These are phyloP conservation scores for Oxycera nigricornis DNA, from an alignment of 2,888 invertebrate species.

Conservation along the genomic window DNA sequence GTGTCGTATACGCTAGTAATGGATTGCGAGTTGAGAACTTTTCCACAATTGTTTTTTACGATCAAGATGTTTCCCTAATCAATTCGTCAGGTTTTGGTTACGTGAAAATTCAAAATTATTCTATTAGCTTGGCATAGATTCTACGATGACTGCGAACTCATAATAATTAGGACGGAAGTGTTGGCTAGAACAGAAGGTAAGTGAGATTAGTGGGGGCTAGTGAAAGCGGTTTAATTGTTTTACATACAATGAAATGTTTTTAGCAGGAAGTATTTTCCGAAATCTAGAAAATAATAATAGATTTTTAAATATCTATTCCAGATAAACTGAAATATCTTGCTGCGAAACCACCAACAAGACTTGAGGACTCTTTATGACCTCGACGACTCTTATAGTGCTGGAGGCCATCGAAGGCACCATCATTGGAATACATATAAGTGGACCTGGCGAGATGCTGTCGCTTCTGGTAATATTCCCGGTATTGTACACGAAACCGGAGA, in stretches of 20 bases:
- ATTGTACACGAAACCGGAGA: background rate
- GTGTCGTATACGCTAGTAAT: background rate
- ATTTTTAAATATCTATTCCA: no score
- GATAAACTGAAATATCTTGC: background rate
- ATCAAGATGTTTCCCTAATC: background rate
- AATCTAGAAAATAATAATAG: no score
- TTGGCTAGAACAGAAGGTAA: no score
- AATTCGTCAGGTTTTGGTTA: conserved; percentile 12
- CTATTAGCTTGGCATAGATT: conserved; percentile 11
- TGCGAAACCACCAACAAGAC: background rate
- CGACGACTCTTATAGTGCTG: background rate
- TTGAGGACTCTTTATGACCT: background rate
- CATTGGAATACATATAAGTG: background rate
- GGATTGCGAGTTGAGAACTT: conserved; percentile 5
- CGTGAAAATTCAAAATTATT: conserved; percentile 1
- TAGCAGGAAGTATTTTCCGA: no score
- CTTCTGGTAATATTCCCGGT: background rate
- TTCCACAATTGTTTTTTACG: background rate
- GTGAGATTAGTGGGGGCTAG: no score
- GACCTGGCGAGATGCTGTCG: background rate
- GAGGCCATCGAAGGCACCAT: background rate
- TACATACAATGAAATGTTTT: no score
- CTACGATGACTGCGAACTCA: no score
- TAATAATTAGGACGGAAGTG: no score
- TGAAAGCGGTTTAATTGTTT: no score